Evolutionary conservation across 2,113 vertebrate species (phyloP).

Genomic region (Oreochromis aureus): DNA sequence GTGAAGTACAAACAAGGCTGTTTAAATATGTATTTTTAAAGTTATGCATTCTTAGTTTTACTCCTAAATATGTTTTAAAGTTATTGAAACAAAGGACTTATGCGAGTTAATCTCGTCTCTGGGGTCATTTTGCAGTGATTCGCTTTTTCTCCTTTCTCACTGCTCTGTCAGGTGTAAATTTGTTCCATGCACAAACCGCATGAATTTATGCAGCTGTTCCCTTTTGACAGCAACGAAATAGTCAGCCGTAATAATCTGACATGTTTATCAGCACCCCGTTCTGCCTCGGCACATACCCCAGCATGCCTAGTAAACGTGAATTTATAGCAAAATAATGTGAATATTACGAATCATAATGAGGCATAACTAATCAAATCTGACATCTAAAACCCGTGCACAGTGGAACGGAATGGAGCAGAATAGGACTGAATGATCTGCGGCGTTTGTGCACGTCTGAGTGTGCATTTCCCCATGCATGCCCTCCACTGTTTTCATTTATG

Average conservation of each 20-base stretch:
- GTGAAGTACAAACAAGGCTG: background rate
- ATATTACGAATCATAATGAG: conserved; percentile 47
- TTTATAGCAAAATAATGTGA: conserved; percentile 42
- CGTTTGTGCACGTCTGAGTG: background rate
- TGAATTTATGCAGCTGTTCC: conserved; percentile 13
- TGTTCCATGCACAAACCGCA: background rate
- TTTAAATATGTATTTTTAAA: background rate
- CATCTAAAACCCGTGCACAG: conserved; percentile 18
- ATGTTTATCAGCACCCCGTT: conserved; percentile 27
- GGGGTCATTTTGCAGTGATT: background rate
- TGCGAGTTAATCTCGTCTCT: background rate
- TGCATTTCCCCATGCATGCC: background rate
- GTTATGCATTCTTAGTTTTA: background rate
- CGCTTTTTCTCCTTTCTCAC: background rate
- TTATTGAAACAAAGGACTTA: background rate
- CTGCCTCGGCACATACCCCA: conserved; percentile 4
- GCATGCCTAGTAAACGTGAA: conserved; percentile 16
- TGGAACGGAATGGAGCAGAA: conserved; percentile 2
- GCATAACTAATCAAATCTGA: conserved; percentile 43
- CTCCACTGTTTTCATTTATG: conserved; percentile 20
- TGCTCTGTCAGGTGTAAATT: background rate
- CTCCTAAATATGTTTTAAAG: background rate
- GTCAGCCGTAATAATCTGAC: conserved; percentile 22
- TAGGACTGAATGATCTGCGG: background rate
- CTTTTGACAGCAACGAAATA: conserved; percentile 14